Evolutionary conservation across 30 jellyfish, hydroid and myxozoan species (phyloP), one percentile per base, ranked within the genome.

Genomic region (Chironex yamaguchii): DNA sequence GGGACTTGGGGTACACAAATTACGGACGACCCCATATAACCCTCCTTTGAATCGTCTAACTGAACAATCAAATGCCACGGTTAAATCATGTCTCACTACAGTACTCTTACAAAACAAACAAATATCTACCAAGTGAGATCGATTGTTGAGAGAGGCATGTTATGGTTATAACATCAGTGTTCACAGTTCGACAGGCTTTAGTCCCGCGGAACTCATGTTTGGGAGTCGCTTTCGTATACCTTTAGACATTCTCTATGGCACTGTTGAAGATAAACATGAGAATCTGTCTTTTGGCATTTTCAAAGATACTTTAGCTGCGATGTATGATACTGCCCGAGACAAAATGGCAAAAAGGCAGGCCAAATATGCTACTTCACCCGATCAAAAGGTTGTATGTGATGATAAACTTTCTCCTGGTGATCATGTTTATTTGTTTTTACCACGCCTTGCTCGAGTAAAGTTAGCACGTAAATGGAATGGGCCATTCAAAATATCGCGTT

Each of bases 121-220:
- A 17, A 26, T 49, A n/a, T 27, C 26, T 9, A 77, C 52, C 30
- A 29, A 21, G 0, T 77, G 89, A 67, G 85, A 52, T 30, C 83
- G 58, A 34, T 51, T 52, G 85, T 9, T 77, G 21, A 62, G 33
- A 17, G 89, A 77, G 34, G 89, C 65, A 2, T 74, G 87, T 26
- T 74, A 25, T 74, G 87, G 53, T n/a, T n/a, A n/a, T n/a, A n/a
- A n/a, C n/a, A n/a, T n/a, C n/a, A n/a, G n/a, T n/a, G 3, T 42
- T 58, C 0, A 74, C 87, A 6, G 87, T 75, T 2, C 76, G 0
- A 74, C 87, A 6, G 87, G 87, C 3, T 74, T 74, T 26, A 42
- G 76, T 23, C 87, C 87, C 0, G 79, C 89, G 11, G 89, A 77
- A 62, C 85, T 77, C 14, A 77, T 53, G 84, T 52, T 51, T 25